Evolutionary conservation across 2,888 invertebrate genomes (phyloP), one percentile per base, ranked within the genome.

Genomic region (Frankliniella intonsa): DNA sequence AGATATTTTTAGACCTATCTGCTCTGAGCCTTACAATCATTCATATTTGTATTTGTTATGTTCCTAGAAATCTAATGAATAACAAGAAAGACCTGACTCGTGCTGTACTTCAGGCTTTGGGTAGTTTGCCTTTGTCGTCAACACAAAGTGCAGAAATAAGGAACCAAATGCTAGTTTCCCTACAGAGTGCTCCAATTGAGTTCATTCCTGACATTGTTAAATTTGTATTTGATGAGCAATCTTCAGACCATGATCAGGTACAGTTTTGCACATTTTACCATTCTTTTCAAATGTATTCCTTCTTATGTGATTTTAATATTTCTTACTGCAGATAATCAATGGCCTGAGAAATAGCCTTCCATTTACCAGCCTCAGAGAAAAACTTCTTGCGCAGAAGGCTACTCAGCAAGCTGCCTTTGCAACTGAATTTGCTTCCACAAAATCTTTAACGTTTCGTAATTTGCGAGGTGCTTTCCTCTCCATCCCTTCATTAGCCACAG

Each of bases 31-130:
- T 55, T 7, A 55, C 12, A 10, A 55, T 14, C 38, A 38, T 55
- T 55, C 5, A 55, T 8, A 10, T 25, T 25, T 76, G 5, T 55
- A 55, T 55, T 62, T 62, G 17, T 5, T 7, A 10, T 38, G 3
- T 38, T 38, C 38, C 85, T 93, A 93, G 87, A 91, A 92, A 84
- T 89, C 89, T 82, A 88, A 91, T 82, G 91, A 92, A 14, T 87
- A 89, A 84, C 90, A 76, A 76, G 25, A 22, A 25, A 76, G 69
- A 76, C 8, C 25, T 85, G 82, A 84, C 85, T 17, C 82, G 85
- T 11, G 84, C 84, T 49, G 83, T 86, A 27, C 82, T 86, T 83
- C 85, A 86, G 81, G 83, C 84, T 5, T 82, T 86, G 25, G 83
- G 84, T 12, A 84, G 84, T 76, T 65, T 86, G 69, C 84, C 38